Percentiles rank a stretch among this genome's conserved stretches.
Evolutionary conservation across 2,113 vertebrate species (phyloP).

Genomic region (Chionodraco myersi): DNA sequence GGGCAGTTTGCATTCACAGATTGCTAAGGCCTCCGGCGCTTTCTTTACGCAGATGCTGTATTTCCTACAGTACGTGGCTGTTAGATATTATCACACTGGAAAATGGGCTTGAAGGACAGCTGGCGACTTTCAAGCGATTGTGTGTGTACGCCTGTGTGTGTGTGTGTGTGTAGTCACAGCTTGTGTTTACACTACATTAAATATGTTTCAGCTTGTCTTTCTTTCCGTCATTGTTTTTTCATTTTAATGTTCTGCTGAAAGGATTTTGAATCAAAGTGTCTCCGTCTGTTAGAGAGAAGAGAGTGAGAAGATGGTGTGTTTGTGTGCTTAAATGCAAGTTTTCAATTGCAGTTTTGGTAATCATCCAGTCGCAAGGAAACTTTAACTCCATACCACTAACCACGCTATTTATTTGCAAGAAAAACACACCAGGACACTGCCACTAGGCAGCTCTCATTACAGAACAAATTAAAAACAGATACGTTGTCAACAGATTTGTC

Average conservation of each 20-base stretch:
- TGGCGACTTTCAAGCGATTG: slow-evolving; percentile 52
- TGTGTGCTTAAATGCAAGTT: background rate
- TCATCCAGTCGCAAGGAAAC: slow-evolving; percentile 45
- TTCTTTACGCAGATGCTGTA: slow-evolving; percentile 52
- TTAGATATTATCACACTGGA: slow-evolving; percentile 78
- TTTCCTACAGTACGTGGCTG: slow-evolving; percentile 62
- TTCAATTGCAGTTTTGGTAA: slow-evolving; percentile 28
- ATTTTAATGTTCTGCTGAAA: slow-evolving; percentile 33
- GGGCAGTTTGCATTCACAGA: slow-evolving; percentile 56
- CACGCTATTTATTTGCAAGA: slow-evolving; percentile 36
- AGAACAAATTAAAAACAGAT: slow-evolving; percentile 46
- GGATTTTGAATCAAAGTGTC: slow-evolving; percentile 20
- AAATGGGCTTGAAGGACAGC: slow-evolving; percentile 70
- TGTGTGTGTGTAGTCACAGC: slow-evolving; percentile 38
- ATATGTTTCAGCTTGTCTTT: slow-evolving; percentile 41
- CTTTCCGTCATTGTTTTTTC: slow-evolving; percentile 26
- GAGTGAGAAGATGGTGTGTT: background rate
- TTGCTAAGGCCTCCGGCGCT: slow-evolving; percentile 37
- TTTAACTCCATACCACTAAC: slow-evolving; percentile 42
- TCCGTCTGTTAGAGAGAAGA: background rate
- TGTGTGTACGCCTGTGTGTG: slow-evolving; percentile 30
- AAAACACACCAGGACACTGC: slow-evolving; percentile 18
- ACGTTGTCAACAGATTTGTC: slow-evolving; percentile 45
- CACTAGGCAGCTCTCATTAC: slow-evolving; percentile 21
- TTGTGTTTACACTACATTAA: slow-evolving; percentile 63